Base-by-base conservation (phyloP, 2,888 invertebrate species). In the Sphinx pinastri region DNA sequence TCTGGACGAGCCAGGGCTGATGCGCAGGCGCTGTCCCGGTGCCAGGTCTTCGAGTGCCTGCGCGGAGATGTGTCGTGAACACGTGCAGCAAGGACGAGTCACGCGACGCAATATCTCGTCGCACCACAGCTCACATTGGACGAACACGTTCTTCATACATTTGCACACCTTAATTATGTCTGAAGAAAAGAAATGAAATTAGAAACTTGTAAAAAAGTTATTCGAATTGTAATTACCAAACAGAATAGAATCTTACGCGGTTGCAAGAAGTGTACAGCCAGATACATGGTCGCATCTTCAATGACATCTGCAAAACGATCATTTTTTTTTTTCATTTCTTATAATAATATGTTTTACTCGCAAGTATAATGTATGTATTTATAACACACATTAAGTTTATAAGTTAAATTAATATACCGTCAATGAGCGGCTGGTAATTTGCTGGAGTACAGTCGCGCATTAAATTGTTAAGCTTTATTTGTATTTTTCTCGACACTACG, bases 61-160 rank as follows among this genome's bases (percentile, higher is more conserved):
- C 5, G 81, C 77, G 0, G 90, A 86, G 54, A 88, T 81, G 75
- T 89, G 89, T 0, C 89, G 85, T 14, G 89, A 87, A 76, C 92
- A 92, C 10, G 85, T 86, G 79, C 91, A 91, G 73, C 88, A 85
- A 0, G 91, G 91, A n/a, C 83, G 83, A 3, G 84, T 76, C 68
- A 90, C 86, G 38, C 85, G 88, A 7, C 91, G 86, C 55, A 92
- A 74, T 31, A 90, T 91, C 79, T 92, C 92, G 63, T 92, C 92
- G 76, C 90, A 88, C 91, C 92, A 91, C 71, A 93, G 74, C 76
- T 93, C 93, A 77, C 93, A 93, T 77, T 93, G 93, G 12, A 92
- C 90, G 75, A 89, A 88, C 57, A 89, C 91, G 73, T 87, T 91
- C 78, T 92, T 92, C 90, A 88, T 89, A 76, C 93, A 93, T 73